These are phyloP conservation scores for Lepidurus couesii DNA, from an alignment of 1,140 invertebrate genomes.

Conservation along the genomic window DNA sequence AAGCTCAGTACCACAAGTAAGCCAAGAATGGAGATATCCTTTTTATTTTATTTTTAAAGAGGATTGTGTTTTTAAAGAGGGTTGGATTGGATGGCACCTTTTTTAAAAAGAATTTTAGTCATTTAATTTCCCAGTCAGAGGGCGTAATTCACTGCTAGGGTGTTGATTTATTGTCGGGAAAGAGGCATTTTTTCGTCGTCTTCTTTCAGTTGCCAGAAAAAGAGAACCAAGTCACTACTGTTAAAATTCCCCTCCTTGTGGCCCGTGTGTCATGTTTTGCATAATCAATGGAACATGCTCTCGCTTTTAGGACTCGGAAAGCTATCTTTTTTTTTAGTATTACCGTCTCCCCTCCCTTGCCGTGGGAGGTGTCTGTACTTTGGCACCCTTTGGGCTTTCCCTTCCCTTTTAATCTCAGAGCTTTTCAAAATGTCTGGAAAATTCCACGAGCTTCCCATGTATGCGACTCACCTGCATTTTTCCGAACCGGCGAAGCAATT, in stretches of 20 bases:
- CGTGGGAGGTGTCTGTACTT: background rate
- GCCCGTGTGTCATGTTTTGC: slow-evolving; percentile 18
- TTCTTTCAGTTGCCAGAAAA: background rate
- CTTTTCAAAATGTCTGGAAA: background rate
- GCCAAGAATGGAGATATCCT: slow-evolving; percentile 44
- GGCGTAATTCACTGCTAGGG: background rate
- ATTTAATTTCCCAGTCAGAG: too few species aligned
- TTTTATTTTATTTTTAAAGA: background rate
- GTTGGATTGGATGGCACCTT: background rate
- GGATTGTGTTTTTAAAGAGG: background rate
- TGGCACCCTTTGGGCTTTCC: background rate
- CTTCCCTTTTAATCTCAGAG: background rate
- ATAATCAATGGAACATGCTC: slow-evolving; percentile 19
- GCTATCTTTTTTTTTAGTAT: background rate
- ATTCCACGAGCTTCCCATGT: background rate
- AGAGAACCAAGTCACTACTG: background rate
- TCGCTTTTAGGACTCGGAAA: slow-evolving; percentile 18
- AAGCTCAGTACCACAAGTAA: slow-evolving; percentile 98
- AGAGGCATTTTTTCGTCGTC: background rate
- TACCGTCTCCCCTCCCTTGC: background rate
- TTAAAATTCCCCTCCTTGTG: slow-evolving; percentile 3
- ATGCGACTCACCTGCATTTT: background rate
- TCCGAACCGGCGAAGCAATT: background rate
- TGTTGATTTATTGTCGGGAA: background rate
- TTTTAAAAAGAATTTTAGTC: background rate